Conservation (phyloP, 64 coral and sea anemone species). For the Montipora foliosa region DNA sequence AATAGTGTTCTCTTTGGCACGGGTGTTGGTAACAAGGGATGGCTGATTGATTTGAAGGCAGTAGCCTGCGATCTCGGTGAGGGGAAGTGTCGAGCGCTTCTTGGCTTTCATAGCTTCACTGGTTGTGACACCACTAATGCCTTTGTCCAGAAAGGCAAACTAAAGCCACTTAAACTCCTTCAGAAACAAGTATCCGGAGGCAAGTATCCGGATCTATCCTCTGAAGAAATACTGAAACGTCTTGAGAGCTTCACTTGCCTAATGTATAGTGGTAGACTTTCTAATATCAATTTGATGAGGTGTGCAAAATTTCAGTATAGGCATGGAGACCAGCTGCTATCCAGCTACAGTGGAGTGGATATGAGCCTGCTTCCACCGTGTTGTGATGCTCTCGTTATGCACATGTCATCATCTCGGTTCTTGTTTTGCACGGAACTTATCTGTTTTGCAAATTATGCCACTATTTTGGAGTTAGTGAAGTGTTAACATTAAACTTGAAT, state of each 20-base stretch:
- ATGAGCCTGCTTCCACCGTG: too few relatives aligned
- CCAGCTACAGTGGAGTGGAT: too few relatives aligned
- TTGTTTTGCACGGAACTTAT: too few relatives aligned
- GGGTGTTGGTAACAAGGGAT: background rate
- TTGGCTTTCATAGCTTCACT: background rate
- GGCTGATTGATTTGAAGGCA: slow-evolving; percentile 4
- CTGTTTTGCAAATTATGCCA: too few relatives aligned
- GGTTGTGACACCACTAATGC: slow-evolving; percentile 21
- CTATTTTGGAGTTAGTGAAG: too few relatives aligned
- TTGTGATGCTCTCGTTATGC: too few relatives aligned
- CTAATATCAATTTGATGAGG: too few relatives aligned
- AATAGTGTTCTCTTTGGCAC: background rate
- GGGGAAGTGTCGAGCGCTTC: background rate
- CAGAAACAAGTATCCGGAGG: background rate
- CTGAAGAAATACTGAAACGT: too few relatives aligned
- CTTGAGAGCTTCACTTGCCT: background rate
- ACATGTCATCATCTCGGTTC: too few relatives aligned
- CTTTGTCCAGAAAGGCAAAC: slow-evolving; percentile 21
- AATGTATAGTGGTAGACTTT: background rate
- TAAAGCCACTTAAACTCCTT: background rate
- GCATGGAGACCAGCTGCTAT: too few relatives aligned
- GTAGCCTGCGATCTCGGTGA: background rate
- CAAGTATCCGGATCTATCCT: background rate
- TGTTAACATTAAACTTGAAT: too few relatives aligned
- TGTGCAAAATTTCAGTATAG: too few relatives aligned